Conservation (phyloP, 2,113 vertebrate genomes). For the Onychostruthus taczanowskii region DNA sequence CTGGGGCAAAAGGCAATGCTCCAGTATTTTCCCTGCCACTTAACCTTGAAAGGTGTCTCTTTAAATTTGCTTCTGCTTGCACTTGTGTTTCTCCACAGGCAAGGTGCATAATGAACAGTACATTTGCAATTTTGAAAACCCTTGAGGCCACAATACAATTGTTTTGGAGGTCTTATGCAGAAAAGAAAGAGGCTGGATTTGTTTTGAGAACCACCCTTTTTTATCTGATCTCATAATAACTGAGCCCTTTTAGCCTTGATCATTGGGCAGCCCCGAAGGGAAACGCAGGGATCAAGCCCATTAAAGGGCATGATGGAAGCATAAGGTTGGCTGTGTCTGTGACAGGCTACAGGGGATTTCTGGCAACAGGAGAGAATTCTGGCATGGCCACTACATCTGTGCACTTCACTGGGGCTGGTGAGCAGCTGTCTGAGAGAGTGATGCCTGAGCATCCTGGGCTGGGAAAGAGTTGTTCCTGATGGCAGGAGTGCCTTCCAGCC, state of each 20-base stretch:
- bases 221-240: not conserved
- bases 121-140: conserved; percentile 13
- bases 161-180: not conserved
- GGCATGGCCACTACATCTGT: not conserved
- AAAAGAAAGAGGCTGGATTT: not conserved
- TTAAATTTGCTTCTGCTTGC: not conserved
- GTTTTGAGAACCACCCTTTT: not conserved
- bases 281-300: not conserved
- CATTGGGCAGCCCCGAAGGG: not conserved
- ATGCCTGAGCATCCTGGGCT: not conserved
- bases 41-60: not conserved
- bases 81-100: not conserved
- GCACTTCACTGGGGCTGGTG: not conserved
- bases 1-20: not conserved
- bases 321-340: not conserved
- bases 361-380: not conserved
- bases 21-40: not conserved
- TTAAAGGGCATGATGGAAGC: not conserved
- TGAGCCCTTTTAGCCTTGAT: not conserved
- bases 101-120: not conserved
- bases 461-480: not conserved
- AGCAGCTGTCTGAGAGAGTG: not conserved
- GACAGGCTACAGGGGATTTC: not conserved
- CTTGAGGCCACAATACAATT: not conserved
- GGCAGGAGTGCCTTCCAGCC: not conserved